Base-by-base conservation (phyloP, 1,140 invertebrate species). In the Sitophilus oryzae region DNA sequence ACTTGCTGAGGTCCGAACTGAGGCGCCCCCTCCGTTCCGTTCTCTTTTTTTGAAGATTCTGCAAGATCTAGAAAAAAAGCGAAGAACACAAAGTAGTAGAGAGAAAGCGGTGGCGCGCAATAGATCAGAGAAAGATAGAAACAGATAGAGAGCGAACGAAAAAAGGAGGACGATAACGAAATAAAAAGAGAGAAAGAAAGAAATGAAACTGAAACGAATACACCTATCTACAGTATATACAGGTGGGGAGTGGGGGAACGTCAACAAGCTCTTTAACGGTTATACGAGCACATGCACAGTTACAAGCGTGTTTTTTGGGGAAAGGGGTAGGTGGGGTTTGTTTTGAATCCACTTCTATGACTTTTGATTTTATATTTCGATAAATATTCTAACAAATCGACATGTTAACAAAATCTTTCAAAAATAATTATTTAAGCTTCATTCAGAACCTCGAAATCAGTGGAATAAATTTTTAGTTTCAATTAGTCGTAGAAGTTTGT, bases 11-110 rank as follows among this genome's bases (percentile, higher is more conserved):
- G 75, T 88, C 85, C 77, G 85, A 87, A 83, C 84, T 85, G 82
- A 89, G 86, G 78, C 88, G 85, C 81, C 88, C 88, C 82, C 88
- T 85, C 80, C 88, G 83, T 84, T 91, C 88, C 80, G 88, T 89
- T 85, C 87, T 87, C 84, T 91, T 91, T 91, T 91, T 91, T 88
- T 90, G 88, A 81, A 91, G 87, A 84, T 90, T 91, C 88, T 91
- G 89, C 86, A 92, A 90, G 86, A 91, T 91, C 89, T 92, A 91
- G 85, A 88, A 88, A 45, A 88, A 45, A 85, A 81, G 83, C 83
- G 83, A 85, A 83, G 79, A 80, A 79, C 77, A 80, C 77, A 77
- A 79, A 76, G 77, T 80, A 80, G 77, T 80, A 80, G 77, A 78
- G 75, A 69, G 54, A 78, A 77, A 79, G 73, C 71, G 70, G 25